These are phyloP conservation scores for Nasonia vitripennis DNA, from an alignment of 1,140 invertebrate species.

Conservation along the genomic window DNA sequence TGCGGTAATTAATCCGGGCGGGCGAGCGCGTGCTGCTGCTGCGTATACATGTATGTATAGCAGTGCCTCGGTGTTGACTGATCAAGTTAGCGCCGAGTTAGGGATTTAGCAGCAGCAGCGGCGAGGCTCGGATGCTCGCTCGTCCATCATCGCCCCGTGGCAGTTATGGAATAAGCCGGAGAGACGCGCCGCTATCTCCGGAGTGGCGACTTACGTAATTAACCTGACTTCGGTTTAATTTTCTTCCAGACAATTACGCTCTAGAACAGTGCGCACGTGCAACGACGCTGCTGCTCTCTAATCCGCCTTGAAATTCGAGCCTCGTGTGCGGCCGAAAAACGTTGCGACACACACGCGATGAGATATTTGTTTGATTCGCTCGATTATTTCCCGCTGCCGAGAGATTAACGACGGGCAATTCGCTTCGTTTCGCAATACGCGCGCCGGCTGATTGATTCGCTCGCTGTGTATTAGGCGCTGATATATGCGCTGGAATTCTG, in stretches of 20 bases:
- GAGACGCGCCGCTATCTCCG: constrained; percentile 34
- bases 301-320: neutral
- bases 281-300: neutral
- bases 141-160: constrained; percentile 71
- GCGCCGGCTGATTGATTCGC: neutral
- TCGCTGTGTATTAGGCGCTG: neutral
- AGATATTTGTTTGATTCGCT: neutral
- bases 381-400: neutral
- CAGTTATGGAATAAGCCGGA: constrained; percentile 10
- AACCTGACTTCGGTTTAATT: constrained; percentile 75
- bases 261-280: constrained; percentile 23
- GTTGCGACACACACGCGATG: neutral
- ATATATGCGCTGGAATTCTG: neutral
- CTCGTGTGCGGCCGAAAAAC: neutral
- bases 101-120: constrained; percentile 70
- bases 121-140: constrained; percentile 66
- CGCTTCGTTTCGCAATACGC: neutral
- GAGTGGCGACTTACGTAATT: constrained; percentile 70
- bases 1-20: constrained; percentile 72
- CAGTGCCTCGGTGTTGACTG: constrained; percentile 69
- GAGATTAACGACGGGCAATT: neutral
- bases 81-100: constrained; percentile 73
- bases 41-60: constrained; percentile 33
- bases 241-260: constrained; percentile 70
- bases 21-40: neutral